Evolutionary conservation across 1,140 invertebrate genomes (phyloP).

Genomic region (Drosophila kikkawai): DNA sequence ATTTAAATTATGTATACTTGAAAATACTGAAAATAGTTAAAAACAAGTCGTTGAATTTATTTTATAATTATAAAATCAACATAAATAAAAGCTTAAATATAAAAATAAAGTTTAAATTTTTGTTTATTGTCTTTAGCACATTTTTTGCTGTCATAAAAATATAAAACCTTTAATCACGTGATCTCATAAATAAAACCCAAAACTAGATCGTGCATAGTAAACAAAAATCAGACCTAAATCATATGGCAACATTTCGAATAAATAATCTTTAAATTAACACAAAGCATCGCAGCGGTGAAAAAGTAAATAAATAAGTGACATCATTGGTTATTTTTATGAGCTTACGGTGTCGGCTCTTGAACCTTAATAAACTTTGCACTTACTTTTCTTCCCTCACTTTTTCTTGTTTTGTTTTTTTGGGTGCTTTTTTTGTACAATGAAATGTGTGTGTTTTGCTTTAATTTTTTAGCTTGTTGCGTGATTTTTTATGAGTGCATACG

Average conservation of each 20-base stretch:
- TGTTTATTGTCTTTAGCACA: too few relatives aligned
- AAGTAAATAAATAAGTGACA: constrained; percentile 65
- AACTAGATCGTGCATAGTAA: constrained; percentile 8
- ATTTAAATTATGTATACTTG: background rate
- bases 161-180: constrained; percentile 25
- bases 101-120: background rate
- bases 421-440: constrained; percentile 14
- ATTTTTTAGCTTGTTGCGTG: background rate
- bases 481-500: constrained; percentile 3
- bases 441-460: constrained; percentile 12
- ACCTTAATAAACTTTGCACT: constrained; percentile 80
- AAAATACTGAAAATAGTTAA: background rate
- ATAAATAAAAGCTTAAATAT: background rate
- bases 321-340: constrained; percentile 59
- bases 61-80: background rate
- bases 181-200: constrained; percentile 16
- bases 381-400: constrained; percentile 39
- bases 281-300: constrained; percentile 17
- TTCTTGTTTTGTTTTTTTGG: constrained; percentile 5
- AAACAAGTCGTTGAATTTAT: background rate
- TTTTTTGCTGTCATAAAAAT: too few relatives aligned
- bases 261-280: constrained; percentile 35
- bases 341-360: constrained; percentile 38
- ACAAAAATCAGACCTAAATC: constrained; percentile 21
- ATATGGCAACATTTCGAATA: constrained; percentile 18